phyloP scores from a whole-genome alignment of 2,113 vertebrate genomes.

The Tychaedon coryphoeus region DNA sequence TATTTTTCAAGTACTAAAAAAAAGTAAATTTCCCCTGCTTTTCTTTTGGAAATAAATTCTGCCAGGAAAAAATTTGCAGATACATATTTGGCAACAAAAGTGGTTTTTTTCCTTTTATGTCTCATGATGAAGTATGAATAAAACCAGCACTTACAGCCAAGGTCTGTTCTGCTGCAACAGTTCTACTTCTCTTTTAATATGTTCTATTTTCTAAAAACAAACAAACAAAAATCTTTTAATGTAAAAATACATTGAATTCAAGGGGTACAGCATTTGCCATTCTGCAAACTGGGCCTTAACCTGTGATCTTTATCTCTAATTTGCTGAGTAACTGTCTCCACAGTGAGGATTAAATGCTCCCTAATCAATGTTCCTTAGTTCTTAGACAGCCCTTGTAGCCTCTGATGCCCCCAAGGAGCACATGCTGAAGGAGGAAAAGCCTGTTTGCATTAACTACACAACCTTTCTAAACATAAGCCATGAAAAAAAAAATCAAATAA shows the following conservation, averaged over 20 bases:
- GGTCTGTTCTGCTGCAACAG: neutral
- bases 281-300: neutral
- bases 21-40: fast-evolving
- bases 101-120: neutral
- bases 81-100: constrained; percentile 48
- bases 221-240: neutral
- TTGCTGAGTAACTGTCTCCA: neutral
- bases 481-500: neutral
- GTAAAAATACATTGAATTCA: neutral
- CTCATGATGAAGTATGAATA: constrained; percentile 42
- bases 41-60: constrained; percentile 24
- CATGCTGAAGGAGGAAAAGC: neutral
- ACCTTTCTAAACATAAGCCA: neutral
- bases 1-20: constrained; percentile 2
- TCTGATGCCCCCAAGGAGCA: neutral
- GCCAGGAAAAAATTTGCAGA: constrained; percentile 54
- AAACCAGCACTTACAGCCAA: constrained; percentile 30
- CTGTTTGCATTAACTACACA: neutral
- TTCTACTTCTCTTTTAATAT: neutral
- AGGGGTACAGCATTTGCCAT: neutral
- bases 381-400: neutral
- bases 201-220: neutral
- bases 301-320: neutral
- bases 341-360: neutral
- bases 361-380: neutral